Percentiles rank a stretch among this genome's conserved stretches.
Evolutionary conservation across 1,140 invertebrate genomes (phyloP).

Genomic region (Achroia grisella): DNA sequence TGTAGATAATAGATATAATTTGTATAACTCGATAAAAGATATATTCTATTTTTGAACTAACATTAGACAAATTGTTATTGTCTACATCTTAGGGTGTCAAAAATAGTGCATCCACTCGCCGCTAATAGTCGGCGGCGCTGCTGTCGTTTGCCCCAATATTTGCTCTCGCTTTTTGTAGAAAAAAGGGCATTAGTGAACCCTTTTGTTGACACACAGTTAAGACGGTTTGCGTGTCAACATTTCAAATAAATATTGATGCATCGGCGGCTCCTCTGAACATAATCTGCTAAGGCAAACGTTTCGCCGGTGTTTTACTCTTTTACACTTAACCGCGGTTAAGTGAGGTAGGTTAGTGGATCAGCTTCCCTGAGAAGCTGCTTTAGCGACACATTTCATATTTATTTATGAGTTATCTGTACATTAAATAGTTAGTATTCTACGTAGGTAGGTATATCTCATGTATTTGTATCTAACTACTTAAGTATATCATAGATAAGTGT

Average conservation of each 20-base stretch:
- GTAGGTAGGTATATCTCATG: background rate
- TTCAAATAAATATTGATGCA: slow-evolving; percentile 52
- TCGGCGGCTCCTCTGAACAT: slow-evolving; percentile 55
- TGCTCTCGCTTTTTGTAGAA: slow-evolving; percentile 62
- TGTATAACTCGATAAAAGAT: too few relatives aligned
- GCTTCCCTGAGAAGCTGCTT: slow-evolving; percentile 22
- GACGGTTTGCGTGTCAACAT: slow-evolving; percentile 66
- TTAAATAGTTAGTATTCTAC: background rate
- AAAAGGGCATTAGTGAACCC: slow-evolving; percentile 71
- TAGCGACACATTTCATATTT: slow-evolving; percentile 5
- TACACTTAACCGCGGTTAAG: slow-evolving; percentile 20
- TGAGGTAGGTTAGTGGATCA: slow-evolving; percentile 21
- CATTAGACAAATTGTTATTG: too few relatives aligned
- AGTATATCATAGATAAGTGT: too few relatives aligned
- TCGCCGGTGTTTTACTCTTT: slow-evolving; percentile 29
- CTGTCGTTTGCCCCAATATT: slow-evolving; percentile 46
- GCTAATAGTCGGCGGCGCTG: slow-evolving; percentile 16
- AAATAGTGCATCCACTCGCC: slow-evolving; percentile 9
- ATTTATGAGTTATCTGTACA: background rate
- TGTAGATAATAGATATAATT: too few relatives aligned
- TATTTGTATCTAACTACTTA: too few relatives aligned
- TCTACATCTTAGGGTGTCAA: background rate
- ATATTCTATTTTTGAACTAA: too few relatives aligned
- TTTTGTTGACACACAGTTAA: slow-evolving; percentile 58
- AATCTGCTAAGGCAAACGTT: slow-evolving; percentile 30